Base-by-base conservation (phyloP, 2,888 invertebrate species). In the Thysanoteuthis rhombus region DNA sequence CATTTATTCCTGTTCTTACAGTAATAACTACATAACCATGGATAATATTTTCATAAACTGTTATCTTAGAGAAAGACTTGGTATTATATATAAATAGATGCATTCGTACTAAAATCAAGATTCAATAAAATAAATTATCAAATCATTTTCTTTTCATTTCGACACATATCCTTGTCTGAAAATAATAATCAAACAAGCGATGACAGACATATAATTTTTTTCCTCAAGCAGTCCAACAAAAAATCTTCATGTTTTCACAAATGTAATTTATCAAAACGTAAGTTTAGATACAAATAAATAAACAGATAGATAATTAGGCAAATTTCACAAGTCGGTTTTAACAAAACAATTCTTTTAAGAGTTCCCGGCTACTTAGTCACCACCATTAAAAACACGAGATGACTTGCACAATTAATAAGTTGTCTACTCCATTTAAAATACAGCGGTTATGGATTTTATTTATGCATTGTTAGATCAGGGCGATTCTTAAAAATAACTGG, bases 391-490 rank as follows among this genome's bases (percentile, higher is more conserved):
- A 28, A 58, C 58, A 75, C 12, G 75, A 75, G 75, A 75, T 75
- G 75, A 75, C 75, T 75, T 75, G 75, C 75, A 75, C 75, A 75
- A 75, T 36, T 16, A 75, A n/a, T 75, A n/a, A 75, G 75, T n/a
- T 75, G n/a, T n/a, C n/a, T n/a, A 75, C n/a, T n/a, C 75, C 75
- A 75, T 75, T 75, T n/a, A 75, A 75, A 75, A 75, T 75, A 75
- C 19, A 75, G 4, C 75, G 12, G n/a, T 75, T 75, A 75, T 1
- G 8, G 3, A n/a, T 36, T 75, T 75, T 75, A 75, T 75, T n/a
- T 75, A 75, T 75, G n/a, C n/a, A 75, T n/a, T 12, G n/a, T 12
- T 75, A 75, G 75, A 12, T n/a, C n/a, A n/a, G 0, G 75, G 19
- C n/a, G n/a, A 36, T 75, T n/a, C 16, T 75, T 75, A n/a, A 12